Evolutionary conservation across 1,140 invertebrate species (phyloP).

Genomic region (Euura lappo): DNA sequence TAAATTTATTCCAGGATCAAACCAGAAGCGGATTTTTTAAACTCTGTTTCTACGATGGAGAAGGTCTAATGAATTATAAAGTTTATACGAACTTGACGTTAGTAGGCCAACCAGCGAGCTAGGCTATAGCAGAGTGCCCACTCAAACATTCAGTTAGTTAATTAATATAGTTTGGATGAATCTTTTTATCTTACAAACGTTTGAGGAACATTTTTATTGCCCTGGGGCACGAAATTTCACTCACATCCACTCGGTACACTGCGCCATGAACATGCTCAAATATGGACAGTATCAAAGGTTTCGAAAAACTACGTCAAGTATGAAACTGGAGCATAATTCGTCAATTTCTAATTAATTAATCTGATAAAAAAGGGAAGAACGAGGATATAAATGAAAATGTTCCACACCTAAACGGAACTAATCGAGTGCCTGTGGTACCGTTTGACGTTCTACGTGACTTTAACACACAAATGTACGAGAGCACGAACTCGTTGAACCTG

Average conservation of each 20-base stretch:
- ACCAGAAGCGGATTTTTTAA: too few relatives aligned
- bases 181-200: neutral
- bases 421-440: neutral
- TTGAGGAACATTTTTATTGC: neutral
- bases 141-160: neutral
- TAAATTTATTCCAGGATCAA: too few relatives aligned
- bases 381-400: too few relatives aligned
- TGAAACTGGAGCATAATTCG: too few relatives aligned
- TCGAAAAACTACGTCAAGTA: neutral
- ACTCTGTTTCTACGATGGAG: too few relatives aligned
- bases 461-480: neutral
- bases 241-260: too few relatives aligned
- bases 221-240: neutral
- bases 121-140: neutral
- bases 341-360: too few relatives aligned
- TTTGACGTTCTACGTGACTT: neutral
- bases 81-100: too few relatives aligned
- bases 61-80: too few relatives aligned
- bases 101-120: too few relatives aligned
- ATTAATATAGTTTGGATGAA: neutral
- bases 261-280: too few relatives aligned
- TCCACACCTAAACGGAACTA: neutral
- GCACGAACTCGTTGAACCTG: neutral
- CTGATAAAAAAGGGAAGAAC: too few relatives aligned
- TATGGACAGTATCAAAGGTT: neutral